These are phyloP conservation scores for Sipha maydis DNA, from an alignment of 2,888 invertebrate species.

Conservation along the genomic window DNA sequence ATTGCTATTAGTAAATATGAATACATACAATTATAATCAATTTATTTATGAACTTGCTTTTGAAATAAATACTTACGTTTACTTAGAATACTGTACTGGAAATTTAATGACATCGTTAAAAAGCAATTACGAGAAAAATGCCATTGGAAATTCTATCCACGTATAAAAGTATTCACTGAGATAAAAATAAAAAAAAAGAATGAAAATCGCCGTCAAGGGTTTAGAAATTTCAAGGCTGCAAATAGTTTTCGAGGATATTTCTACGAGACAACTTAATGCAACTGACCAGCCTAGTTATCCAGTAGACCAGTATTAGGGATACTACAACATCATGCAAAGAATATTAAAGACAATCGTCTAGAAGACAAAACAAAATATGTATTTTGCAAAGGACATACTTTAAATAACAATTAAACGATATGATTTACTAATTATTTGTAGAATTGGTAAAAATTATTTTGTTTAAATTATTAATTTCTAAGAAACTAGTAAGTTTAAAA, in stretches of 20 bases:
- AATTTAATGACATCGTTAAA: slow-evolving; percentile 47
- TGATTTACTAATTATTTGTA: too few relatives aligned
- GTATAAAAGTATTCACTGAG: slow-evolving; percentile 13
- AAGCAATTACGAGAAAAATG: slow-evolving; percentile 50
- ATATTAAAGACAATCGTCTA: slow-evolving; percentile 47
- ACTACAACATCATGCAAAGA: slow-evolving; percentile 34
- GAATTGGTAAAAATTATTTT: too few relatives aligned
- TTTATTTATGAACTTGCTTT: not conserved
- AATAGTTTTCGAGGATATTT: slow-evolving; percentile 49
- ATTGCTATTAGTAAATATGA: too few relatives aligned
- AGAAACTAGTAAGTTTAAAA: too few relatives aligned
- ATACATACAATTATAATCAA: too few relatives aligned
- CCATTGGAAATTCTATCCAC: slow-evolving; percentile 31
- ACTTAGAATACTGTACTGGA: not conserved
- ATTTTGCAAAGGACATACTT: not conserved
- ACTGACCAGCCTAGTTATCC: slow-evolving; percentile 49
- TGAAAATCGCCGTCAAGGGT: slow-evolving; percentile 35
- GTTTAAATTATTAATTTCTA: too few relatives aligned
- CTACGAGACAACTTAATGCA: slow-evolving; percentile 51
- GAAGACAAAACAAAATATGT: slow-evolving; percentile 2
- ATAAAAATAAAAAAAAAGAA: slow-evolving; percentile 29
- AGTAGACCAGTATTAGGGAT: not conserved
- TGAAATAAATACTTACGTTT: slow-evolving; percentile 18
- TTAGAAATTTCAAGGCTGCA: slow-evolving; percentile 37
- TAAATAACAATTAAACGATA: not conserved